Evolutionary conservation across 2,888 invertebrate species (phyloP), one percentile per base, ranked within the genome.

Genomic region (Cephus nigrinus): DNA sequence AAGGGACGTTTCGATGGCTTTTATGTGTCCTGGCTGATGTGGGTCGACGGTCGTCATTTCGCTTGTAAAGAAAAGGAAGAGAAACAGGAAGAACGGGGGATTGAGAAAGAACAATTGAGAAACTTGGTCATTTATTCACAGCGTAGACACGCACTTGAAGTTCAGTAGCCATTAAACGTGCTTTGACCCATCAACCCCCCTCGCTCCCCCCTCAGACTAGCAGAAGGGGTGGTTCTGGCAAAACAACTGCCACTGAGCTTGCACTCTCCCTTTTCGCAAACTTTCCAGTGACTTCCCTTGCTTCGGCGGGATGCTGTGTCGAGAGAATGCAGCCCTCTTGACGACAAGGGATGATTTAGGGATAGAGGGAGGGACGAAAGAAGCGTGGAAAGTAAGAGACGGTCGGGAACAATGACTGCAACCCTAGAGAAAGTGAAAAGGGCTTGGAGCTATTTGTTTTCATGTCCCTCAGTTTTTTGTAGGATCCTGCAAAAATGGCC

Each of bases 131-230:
- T 79, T 79, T 79, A 79, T 32, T 68, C 69, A 72, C 34, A 77
- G 68, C 76, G 78, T 69, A 71, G 71, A 40, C 78, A 80, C 76
- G 73, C 76, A 83, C 83, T 84, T 82, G 78, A 83, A 82, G 83
- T 85, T 82, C 81, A 80, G 82, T 76, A 76, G 75, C 80, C 80
- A 81, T 84, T 82, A 82, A 81, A 68, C 75, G 82, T 78, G 74
- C 81, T 75, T 79, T 78, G 82, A 83, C 81, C 81, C 73, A 76
- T 75, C 12, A 71, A 71, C 12, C 31, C 31, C 12, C 23, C 55
- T 55, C 23, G 36, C 1, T 35, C 1, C 35, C 35, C 40, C 23
- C 23, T 23, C 15, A 75, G 36, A 55, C 23, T 35, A 75, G 73
- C 74, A 78, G 76, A 78, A 82, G 78, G 75, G 69, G 75, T 74